Base-by-base conservation (phyloP, 2,888 invertebrate genomes). In the Hyposoter dolosus region DNA sequence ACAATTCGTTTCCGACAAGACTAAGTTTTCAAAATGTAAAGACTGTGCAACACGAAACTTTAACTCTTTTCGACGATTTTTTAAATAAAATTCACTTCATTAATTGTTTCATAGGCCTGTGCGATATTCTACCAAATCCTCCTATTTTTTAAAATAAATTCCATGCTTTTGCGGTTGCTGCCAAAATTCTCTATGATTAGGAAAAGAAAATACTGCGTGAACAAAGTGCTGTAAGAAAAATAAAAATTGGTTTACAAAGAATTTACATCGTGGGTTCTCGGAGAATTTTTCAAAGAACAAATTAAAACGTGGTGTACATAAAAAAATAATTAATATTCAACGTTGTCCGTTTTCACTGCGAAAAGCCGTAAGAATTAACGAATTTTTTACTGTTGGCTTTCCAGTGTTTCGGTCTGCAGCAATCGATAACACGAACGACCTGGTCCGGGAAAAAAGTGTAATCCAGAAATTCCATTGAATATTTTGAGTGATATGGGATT, bases 21-120 rank as follows among this genome's bases (percentile, higher is more conserved):
- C 71, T 45, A 81, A 65, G 50, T 19, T 66, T 50, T 32, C 43
- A 60, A 32, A 78, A 66, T 60, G 53, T 80, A 68, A 78, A 78
- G 60, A 65, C 47, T 82, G 47, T 82, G 72, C 23, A 23, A 77
- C 60, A 7, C 72, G 19, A 19, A 65, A 60, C 65, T 85, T 50
- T 35, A 60, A 79, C 84, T 78, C 63, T 82, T 79, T 85, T 85
- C 78, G 82, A 85, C 82, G 63, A 79, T 82, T 85, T 85, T 85
- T 60, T 85, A 85, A 85, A 85, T 82, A 82, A 85, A 85, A 63
- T 65, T 68, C 19, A 68, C 75, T 75, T 82, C 75, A 45, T 79
- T 74, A 74, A 47, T 56, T 56, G 10, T 56, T 23, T 12, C 12
- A 12, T 23, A 12, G 3, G 10, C 10, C 23, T 4, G 56, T 23